Evolutionary conservation across 1,140 invertebrate species (phyloP).

Genomic region (Bombyx mori): ASM3026992v2 NC_085109.1:3459001-3459500

Average conservation of each 20-base stretch:
- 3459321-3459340: conserved; percentile 24
- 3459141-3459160: conserved; percentile 40
- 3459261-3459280: conserved; percentile 35
- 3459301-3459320: conserved; percentile 31
- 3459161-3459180: conserved; percentile 42
- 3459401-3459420: conserved; percentile 28
- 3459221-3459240: conserved; percentile 37
- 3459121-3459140: conserved; percentile 41
- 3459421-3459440: conserved; percentile 26
- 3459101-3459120: conserved; percentile 48
- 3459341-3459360: conserved; percentile 32
- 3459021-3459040: conserved; percentile 68
- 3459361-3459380: conserved; percentile 42
- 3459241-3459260: conserved; percentile 36
- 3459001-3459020: conserved; percentile 72
- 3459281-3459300: conserved; percentile 32
- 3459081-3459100: conserved; percentile 49
- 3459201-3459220: conserved; percentile 40
- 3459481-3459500: conserved; percentile 42
- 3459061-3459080: conserved; percentile 58
- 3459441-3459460: conserved; percentile 35
- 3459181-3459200: conserved; percentile 46
- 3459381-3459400: conserved; percentile 36
- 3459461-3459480: conserved; percentile 36
- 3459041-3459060: conserved; percentile 60